phyloP scores from a whole-genome alignment of 1,140 invertebrate species.

The Bursaphelenchus mucronatus region DNA sequence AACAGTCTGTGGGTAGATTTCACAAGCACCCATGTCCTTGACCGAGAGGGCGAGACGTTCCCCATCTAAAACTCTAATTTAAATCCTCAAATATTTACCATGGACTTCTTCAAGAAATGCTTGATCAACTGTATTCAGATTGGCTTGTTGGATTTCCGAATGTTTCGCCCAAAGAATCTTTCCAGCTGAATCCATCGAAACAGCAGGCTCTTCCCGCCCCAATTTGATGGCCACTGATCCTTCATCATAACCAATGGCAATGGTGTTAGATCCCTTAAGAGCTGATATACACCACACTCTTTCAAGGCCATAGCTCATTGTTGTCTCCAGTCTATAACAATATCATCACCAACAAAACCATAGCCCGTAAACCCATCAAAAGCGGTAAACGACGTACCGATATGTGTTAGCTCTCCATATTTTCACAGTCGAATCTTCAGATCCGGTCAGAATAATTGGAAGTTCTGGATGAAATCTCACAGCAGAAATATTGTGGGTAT shows the following conservation, averaged over 20 bases:
- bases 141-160: slow-evolving; percentile 95
- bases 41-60: slow-evolving; percentile 84
- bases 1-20: slow-evolving; percentile 97
- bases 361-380: neutral
- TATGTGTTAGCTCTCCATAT: slow-evolving; percentile 98
- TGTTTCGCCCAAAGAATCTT: slow-evolving; percentile 99
- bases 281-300: slow-evolving; percentile 95
- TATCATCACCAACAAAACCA: neutral
- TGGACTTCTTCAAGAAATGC: slow-evolving; percentile 50
- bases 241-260: slow-evolving; percentile 95
- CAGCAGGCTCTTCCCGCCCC: slow-evolving; percentile 93
- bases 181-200: slow-evolving; percentile 95
- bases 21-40: slow-evolving; percentile 98
- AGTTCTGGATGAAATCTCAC: slow-evolving; percentile 89
- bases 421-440: slow-evolving; percentile 88
- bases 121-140: slow-evolving; percentile 71
- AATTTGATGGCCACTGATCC: slow-evolving; percentile 95
- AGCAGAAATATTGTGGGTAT: slow-evolving; percentile 89
- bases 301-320: slow-evolving; percentile 94
- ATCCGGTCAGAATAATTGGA: slow-evolving; percentile 91
- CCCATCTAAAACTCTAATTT: slow-evolving; percentile 68
- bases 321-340: slow-evolving; percentile 73
- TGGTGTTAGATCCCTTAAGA: slow-evolving; percentile 89
- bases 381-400: slow-evolving; percentile 61
- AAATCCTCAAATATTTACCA: slow-evolving; percentile 37